Evolutionary conservation across 2,797 vertebrate species (phyloP).

Genomic region (Fundulus diaphanus): DNA sequence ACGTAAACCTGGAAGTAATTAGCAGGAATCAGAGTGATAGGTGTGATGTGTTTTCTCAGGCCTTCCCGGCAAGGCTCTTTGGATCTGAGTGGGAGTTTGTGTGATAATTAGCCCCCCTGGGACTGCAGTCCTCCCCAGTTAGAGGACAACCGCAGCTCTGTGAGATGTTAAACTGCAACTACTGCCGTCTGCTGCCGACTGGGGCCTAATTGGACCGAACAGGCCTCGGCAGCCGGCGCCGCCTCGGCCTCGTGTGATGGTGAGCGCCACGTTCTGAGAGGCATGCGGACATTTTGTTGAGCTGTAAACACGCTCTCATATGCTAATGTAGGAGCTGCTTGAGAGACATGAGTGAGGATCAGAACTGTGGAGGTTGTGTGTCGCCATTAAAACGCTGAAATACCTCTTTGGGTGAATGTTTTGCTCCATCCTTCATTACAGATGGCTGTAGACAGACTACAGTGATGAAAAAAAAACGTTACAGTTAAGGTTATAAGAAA

Average conservation of each 20-base stretch:
- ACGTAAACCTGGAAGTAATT: slow-evolving; percentile 84
- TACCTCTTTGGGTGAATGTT: neutral
- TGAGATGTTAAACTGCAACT: slow-evolving; percentile 87
- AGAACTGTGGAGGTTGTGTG: slow-evolving; percentile 49
- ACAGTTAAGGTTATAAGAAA: neutral
- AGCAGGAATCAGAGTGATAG: slow-evolving; percentile 85
- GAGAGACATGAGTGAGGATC: slow-evolving; percentile 57
- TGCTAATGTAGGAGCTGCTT: slow-evolving; percentile 77
- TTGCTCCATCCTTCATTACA: neutral
- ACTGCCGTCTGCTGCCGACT: slow-evolving; percentile 78
- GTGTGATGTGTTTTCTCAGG: slow-evolving; percentile 78
- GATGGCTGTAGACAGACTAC: neutral
- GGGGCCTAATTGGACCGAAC: slow-evolving; percentile 88
- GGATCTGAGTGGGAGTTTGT: slow-evolving; percentile 10
- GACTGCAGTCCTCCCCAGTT: slow-evolving; percentile 84
- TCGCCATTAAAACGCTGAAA: neutral
- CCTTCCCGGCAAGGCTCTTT: slow-evolving; percentile 76
- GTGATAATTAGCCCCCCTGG: slow-evolving; percentile 90
- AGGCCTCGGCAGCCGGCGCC: slow-evolving; percentile 74
- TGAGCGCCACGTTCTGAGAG: slow-evolving; percentile 33
- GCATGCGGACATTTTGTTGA: slow-evolving; percentile 79
- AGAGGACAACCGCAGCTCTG: slow-evolving; percentile 85
- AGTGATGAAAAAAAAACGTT: neutral
- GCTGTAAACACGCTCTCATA: slow-evolving; percentile 80
- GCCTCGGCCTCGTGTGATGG: slow-evolving; percentile 68